Conservation (phyloP, 2,113 vertebrate species). For the Amazona vittata region DNA sequence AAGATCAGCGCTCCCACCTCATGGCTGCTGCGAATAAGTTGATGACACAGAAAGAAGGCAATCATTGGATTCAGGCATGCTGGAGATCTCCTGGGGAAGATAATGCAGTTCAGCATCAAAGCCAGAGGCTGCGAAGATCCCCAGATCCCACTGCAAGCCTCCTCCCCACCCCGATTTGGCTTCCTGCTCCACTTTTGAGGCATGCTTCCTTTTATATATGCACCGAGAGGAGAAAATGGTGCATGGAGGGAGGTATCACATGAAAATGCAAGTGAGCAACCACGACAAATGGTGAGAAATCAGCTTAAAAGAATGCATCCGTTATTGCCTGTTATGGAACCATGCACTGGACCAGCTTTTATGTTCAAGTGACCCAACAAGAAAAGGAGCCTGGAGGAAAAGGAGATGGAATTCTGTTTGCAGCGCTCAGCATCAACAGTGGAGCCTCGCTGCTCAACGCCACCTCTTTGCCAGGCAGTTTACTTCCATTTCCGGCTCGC, state of each 20-base stretch:
- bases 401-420: background rate
- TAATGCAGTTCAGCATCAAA: background rate
- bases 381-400: background rate
- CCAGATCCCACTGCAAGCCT: background rate
- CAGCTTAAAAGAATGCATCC: background rate
- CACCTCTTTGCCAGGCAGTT: background rate
- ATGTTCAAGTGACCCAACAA: background rate
- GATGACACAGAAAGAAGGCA: background rate
- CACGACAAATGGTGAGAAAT: accelerated
- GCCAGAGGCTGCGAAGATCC: background rate
- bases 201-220: background rate
- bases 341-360: background rate
- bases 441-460: background rate
- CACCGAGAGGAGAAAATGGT: background rate
- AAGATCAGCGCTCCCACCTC: background rate
- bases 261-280: background rate
- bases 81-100: background rate
- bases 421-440: accelerated
- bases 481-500: background rate
- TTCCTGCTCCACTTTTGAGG: background rate
- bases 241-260: background rate
- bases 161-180: background rate
- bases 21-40: background rate
- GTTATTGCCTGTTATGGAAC: accelerated
- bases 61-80: background rate